Conservation (phyloP, 2,797 vertebrate genomes). For the Mycteria americana region DNA sequence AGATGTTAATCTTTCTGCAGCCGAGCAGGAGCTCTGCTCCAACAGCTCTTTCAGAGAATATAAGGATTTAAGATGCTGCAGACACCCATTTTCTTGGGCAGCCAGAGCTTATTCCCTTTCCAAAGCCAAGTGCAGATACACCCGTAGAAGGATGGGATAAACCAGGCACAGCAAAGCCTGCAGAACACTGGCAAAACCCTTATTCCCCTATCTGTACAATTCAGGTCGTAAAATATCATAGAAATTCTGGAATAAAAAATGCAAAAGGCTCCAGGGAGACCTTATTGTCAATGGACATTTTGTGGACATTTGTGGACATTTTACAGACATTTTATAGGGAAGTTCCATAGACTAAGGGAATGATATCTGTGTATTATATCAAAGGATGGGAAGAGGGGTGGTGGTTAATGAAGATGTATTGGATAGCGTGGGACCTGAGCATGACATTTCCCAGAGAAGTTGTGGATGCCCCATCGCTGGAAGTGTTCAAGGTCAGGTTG, state of each 20-base stretch:
- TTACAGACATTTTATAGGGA: neutral
- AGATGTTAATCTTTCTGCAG: neutral
- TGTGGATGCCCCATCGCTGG: neutral
- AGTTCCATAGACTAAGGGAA: fast-evolving
- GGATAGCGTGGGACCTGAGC: neutral
- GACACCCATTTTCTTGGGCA: neutral
- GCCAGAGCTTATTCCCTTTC: neutral
- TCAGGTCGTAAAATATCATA: neutral
- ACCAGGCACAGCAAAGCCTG: neutral
- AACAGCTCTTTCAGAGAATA: neutral
- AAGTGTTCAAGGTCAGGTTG: neutral
- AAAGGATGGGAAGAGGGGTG: neutral
- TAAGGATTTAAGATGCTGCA: neutral
- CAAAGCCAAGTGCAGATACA: neutral
- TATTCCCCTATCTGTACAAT: neutral
- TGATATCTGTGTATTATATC: neutral
- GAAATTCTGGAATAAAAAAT: neutral
- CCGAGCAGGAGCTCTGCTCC: neutral
- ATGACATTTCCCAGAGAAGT: neutral
- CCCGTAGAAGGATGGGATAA: neutral
- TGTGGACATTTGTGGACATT: neutral
- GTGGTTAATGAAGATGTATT: neutral
- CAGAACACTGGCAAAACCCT: neutral
- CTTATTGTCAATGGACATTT: neutral
- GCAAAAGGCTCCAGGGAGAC: neutral